These are phyloP conservation scores for Philereme vetulata DNA, from an alignment of 2,888 invertebrate species.

Conservation along the genomic window DNA sequence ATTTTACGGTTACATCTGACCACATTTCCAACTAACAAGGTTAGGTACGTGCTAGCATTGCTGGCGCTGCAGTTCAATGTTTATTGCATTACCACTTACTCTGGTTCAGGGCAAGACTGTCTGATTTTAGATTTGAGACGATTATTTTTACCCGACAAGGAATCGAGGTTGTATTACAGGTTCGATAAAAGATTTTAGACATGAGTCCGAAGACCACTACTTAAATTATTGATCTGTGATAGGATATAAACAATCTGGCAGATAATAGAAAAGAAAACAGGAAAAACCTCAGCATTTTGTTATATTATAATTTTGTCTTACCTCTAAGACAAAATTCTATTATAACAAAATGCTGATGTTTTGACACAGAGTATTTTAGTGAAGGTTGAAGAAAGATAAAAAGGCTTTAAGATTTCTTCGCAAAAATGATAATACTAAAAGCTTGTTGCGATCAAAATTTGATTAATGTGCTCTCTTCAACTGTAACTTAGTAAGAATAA, in stretches of 20 bases:
- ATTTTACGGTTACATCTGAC: constrained; percentile 44
- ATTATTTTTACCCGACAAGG: background rate
- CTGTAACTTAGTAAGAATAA: constrained; percentile 8
- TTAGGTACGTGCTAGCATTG: constrained; percentile 16
- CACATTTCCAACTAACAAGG: constrained; percentile 39
- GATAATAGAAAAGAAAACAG: background rate
- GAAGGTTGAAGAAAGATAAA: constrained; percentile 5
- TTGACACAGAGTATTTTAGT: too few relatives aligned
- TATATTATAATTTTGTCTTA: background rate
- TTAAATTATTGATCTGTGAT: too few relatives aligned
- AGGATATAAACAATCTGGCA: too few relatives aligned
- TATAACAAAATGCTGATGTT: too few relatives aligned
- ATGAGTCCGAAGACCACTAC: too few relatives aligned
- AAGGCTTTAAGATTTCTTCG: constrained; percentile 6
- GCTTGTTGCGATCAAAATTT: constrained; percentile 15
- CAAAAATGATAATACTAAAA: constrained; percentile 14
- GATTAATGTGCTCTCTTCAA: constrained; percentile 15
- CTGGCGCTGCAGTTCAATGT: constrained; percentile 15
- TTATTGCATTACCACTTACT: constrained; percentile 19
- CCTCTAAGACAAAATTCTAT: too few relatives aligned
- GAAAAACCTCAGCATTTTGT: background rate
- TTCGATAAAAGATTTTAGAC: too few relatives aligned
- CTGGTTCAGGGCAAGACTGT: background rate
- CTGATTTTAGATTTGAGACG: background rate
- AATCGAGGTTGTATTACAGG: too few relatives aligned